These are phyloP conservation scores for Drosophila tristis DNA, from an alignment of 1,140 invertebrate species.

Conservation along the genomic window DNA sequence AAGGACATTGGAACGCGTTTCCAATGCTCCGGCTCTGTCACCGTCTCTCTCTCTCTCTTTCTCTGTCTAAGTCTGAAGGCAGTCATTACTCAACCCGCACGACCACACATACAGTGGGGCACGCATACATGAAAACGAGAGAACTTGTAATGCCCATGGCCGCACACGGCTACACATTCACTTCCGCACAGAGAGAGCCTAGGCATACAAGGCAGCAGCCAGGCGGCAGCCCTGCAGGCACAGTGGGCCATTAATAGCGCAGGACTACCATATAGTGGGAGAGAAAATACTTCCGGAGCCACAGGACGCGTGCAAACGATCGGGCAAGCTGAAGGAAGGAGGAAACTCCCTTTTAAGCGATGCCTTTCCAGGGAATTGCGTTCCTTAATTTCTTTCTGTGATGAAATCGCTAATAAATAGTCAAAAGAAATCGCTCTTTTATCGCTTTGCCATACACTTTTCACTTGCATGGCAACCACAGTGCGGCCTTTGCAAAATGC, in stretches of 20 bases:
- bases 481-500: slow-evolving; percentile 41
- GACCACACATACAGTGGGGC: slow-evolving; percentile 52
- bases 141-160: slow-evolving; percentile 22
- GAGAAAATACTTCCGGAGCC: too few relatives aligned
- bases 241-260: too few relatives aligned
- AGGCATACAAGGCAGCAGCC: slow-evolving; percentile 11
- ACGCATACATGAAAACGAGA: slow-evolving; percentile 10
- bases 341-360: too few relatives aligned
- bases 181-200: slow-evolving; percentile 28
- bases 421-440: too few relatives aligned
- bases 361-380: not conserved
- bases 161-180: slow-evolving; percentile 51
- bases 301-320: too few relatives aligned
- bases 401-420: too few relatives aligned
- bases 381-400: too few relatives aligned
- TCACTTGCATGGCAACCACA: slow-evolving; percentile 15
- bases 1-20: slow-evolving; percentile 71
- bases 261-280: not conserved
- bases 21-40: slow-evolving; percentile 43
- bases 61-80: slow-evolving; percentile 30
- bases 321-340: too few relatives aligned
- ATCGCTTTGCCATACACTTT: too few relatives aligned
- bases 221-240: too few relatives aligned
- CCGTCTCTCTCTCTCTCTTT: too few relatives aligned
- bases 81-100: slow-evolving; percentile 73